phyloP scores from a whole-genome alignment of 2,888 invertebrate species.

The Lacanobia wlatinum region DNA sequence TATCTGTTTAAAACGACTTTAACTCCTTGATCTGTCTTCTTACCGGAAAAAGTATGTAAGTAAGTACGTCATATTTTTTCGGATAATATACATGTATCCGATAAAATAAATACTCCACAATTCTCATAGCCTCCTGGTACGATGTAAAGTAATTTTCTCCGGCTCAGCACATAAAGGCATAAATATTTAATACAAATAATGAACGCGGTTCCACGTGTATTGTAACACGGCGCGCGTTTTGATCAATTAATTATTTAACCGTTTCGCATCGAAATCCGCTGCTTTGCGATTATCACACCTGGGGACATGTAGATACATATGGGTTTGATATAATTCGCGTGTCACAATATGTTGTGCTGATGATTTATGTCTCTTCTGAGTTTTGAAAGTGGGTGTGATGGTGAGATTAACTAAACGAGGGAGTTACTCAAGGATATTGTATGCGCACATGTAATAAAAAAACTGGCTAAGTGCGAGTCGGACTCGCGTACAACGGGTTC shows the following conservation, averaged over 20 bases:
- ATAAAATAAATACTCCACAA: background rate
- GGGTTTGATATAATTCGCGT: conserved; percentile 4
- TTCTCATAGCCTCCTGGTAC: conserved; percentile 17
- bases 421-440: background rate
- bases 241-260: conserved; percentile 66
- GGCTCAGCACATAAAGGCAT: conserved; percentile 34
- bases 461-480: too few relatives aligned
- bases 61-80: too few relatives aligned
- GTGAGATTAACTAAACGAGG: conserved; percentile 4
- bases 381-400: background rate
- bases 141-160: conserved; percentile 42
- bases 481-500: too few relatives aligned
- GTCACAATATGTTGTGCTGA: conserved; percentile 5
- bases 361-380: conserved; percentile 26
- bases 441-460: background rate
- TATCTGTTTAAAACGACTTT: too few relatives aligned
- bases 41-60: too few relatives aligned
- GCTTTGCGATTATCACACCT: conserved; percentile 48
- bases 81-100: too few relatives aligned
- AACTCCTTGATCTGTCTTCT: too few relatives aligned
- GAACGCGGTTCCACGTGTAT: conserved; percentile 62
- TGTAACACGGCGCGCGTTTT: conserved; percentile 54
- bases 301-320: conserved; percentile 4
- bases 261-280: conserved; percentile 46
- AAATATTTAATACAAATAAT: conserved; percentile 69